phyloP scores from a whole-genome alignment of 2,113 vertebrate genomes.

The Sinocyclocheilus anophthalmus region DNA sequence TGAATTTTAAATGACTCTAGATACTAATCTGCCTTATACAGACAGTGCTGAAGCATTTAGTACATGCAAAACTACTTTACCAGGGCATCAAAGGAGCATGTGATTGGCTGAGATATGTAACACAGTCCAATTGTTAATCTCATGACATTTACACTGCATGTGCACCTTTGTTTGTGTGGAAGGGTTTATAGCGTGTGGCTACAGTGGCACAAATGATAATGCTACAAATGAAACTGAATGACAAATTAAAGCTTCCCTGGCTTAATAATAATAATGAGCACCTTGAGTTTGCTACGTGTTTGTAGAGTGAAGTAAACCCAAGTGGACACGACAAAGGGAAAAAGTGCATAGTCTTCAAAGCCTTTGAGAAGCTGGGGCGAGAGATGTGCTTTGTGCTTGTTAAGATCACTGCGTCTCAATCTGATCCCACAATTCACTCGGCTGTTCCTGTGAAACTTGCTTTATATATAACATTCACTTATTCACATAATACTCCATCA shows the following conservation, averaged over 20 bases:
- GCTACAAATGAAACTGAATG: not conserved
- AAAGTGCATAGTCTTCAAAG: constrained; percentile 69
- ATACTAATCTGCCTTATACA: not conserved
- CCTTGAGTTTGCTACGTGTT: constrained; percentile 11
- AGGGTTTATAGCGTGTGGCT: not conserved
- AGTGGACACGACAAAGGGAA: constrained; percentile 27
- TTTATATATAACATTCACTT: constrained; percentile 8
- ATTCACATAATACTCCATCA: constrained; percentile 27
- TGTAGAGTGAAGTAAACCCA: not conserved
- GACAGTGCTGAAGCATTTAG: constrained; percentile 1
- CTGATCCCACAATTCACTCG: constrained; percentile 7
- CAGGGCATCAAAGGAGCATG: not conserved
- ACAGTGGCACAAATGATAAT: not conserved
- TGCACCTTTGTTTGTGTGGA: not conserved
- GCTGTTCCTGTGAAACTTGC: not conserved
- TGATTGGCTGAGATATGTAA: not conserved
- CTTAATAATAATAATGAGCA: not conserved
- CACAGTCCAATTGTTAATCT: not conserved
- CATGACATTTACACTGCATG: not conserved
- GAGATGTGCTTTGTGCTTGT: constrained; percentile 69
- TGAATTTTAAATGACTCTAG: not conserved
- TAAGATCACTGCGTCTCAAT: not conserved
- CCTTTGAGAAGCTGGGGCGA: constrained; percentile 52
- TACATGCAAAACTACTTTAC: not conserved
- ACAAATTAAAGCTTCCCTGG: not conserved